phyloP scores from a whole-genome alignment of 2,888 invertebrate species.

The Cloeon dipterum region DNA sequence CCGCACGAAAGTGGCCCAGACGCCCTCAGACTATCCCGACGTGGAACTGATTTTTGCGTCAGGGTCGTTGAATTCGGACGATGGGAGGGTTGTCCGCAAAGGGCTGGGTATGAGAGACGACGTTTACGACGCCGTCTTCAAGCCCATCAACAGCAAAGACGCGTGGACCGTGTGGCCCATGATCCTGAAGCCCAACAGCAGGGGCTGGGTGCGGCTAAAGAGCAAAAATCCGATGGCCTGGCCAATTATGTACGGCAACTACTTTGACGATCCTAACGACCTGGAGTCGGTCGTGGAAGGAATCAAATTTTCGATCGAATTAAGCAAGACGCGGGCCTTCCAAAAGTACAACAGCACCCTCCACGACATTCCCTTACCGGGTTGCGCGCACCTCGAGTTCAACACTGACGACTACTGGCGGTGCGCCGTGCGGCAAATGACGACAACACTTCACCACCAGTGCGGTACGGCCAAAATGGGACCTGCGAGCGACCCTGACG shows the following conservation, averaged over 20 bases:
- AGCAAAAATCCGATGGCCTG: constrained; percentile 35
- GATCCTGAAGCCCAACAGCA: constrained; percentile 39
- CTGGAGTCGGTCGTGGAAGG: constrained; percentile 47
- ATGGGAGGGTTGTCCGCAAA: constrained; percentile 36
- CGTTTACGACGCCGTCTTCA: constrained; percentile 23
- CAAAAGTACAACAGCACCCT: constrained; percentile 32
- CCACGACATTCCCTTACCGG: constrained; percentile 39
- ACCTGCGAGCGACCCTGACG: constrained; percentile 25
- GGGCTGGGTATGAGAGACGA: constrained; percentile 33
- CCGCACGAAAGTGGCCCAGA: constrained; percentile 30
- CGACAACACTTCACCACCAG: constrained; percentile 41
- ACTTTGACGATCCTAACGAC: constrained; percentile 49
- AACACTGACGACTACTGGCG: constrained; percentile 46
- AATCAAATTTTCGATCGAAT: constrained; percentile 36
- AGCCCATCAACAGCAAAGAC: constrained; percentile 21
- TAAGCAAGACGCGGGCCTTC: constrained; percentile 36
- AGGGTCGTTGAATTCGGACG: constrained; percentile 49
- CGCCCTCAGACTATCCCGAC: constrained; percentile 32
- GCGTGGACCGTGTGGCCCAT: constrained; percentile 29
- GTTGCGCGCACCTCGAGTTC: constrained; percentile 33
- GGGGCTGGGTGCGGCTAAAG: constrained; percentile 38
- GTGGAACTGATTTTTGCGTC: constrained; percentile 42
- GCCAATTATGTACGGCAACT: constrained; percentile 50
- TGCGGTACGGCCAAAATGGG: constrained; percentile 45
- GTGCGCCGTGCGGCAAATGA: constrained; percentile 32